A percentile compares a stretch with the other conserved stretches of the same genome.
Conservation (phyloP, 2,888 invertebrate species). For the Amphipyra berbera region DNA sequence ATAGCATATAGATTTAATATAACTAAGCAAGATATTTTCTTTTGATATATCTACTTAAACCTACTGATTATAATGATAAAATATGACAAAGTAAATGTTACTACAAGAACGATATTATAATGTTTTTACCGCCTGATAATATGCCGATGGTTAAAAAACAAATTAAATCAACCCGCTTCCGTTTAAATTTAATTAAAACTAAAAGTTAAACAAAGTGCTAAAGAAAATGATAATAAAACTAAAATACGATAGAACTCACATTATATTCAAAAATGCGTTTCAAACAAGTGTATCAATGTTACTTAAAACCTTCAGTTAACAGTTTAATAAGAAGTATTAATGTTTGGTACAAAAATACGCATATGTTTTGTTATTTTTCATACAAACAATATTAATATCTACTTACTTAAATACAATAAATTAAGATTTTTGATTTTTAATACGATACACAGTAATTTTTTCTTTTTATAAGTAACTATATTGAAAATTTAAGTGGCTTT, state of each 20-base stretch:
- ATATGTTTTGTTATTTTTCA: conserved; percentile 65
- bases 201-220: conserved; percentile 57
- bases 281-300: conserved; percentile 55
- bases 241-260: conserved; percentile 49
- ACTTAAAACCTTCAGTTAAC: conserved; percentile 53
- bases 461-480: conserved; percentile 16
- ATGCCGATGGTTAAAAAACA: too few relatives aligned
- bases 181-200: conserved; percentile 55
- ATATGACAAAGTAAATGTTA: background rate
- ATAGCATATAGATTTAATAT: conserved; percentile 1
- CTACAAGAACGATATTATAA: background rate
- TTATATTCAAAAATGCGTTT: conserved; percentile 59
- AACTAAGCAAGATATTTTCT: conserved; percentile 9
- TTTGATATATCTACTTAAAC: background rate
- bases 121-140: background rate
- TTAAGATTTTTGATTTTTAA: conserved; percentile 50
- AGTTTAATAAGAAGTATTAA: conserved; percentile 60
- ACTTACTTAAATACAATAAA: conserved; percentile 65
- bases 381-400: conserved; percentile 70
- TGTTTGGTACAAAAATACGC: conserved; percentile 81
- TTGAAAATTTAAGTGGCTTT: conserved; percentile 24
- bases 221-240: conserved; percentile 50
- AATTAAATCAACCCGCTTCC: conserved; percentile 48
- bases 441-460: conserved; percentile 28
- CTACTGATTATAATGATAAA: conserved; percentile 9